phyloP scores from a whole-genome alignment of 64 coral and sea anemone genomes.

The Montipora sp. region DNA sequence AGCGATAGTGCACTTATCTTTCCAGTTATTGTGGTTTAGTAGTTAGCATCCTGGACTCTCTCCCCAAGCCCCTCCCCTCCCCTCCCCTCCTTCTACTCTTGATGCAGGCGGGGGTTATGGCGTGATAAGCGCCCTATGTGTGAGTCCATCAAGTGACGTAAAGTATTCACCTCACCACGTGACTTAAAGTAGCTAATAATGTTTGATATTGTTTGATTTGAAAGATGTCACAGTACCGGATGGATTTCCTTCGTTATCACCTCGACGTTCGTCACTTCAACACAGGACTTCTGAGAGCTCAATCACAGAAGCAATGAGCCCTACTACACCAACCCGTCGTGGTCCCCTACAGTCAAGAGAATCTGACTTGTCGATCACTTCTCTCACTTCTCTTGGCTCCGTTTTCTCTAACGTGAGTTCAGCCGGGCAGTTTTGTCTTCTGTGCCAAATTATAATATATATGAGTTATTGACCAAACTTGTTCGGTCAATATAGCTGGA shows the following conservation, averaged over 20 bases:
- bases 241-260: neutral
- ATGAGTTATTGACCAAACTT: too few relatives aligned
- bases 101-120: too few relatives aligned
- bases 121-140: too few relatives aligned
- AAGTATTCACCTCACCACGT: too few relatives aligned
- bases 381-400: neutral
- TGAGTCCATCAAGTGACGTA: too few relatives aligned
- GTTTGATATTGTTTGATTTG: neutral
- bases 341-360: neutral
- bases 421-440: neutral
- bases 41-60: too few relatives aligned
- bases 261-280: neutral
- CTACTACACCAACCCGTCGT: neutral
- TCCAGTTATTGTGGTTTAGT: too few relatives aligned
- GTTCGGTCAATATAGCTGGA: too few relatives aligned
- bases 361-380: conserved; percentile 8
- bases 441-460: neutral
- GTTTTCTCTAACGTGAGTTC: conserved; percentile 29
- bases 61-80: too few relatives aligned
- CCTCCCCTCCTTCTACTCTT: too few relatives aligned
- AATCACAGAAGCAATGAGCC: conserved; percentile 1
- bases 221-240: neutral
- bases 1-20: too few relatives aligned
- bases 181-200: neutral
- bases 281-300: neutral